Base-by-base conservation (phyloP, 2,113 vertebrate genomes). In the Carollia perspicillata region DNA sequence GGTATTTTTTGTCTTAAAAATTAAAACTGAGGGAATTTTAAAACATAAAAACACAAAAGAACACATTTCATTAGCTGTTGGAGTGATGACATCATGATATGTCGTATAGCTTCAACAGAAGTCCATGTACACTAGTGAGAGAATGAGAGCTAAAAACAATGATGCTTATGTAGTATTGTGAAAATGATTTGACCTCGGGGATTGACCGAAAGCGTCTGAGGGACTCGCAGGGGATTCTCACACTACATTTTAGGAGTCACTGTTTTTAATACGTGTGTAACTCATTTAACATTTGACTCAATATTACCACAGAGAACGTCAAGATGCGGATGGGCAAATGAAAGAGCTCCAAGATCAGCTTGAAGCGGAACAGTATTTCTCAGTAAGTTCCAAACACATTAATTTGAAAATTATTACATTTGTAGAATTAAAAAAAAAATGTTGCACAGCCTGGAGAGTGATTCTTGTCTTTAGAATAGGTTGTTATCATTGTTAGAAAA, bases 311-410 rank as follows among this genome's bases (percentile, higher is more conserved):
- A 99, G 99, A 98, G 99, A 99, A 97, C 98, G 99, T 28, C 99
- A 99, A 75, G 99, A 99, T 96, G 99, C 99, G 69, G 99, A 99
- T 49, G 99, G 99, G 18, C 99, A 99, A 97, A 99, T 99, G 99
- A 99, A 99, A 97, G 99, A 99, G 95, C 98, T 99, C 75, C 99
- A 99, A 97, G 99, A 99, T 96, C 99, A 99, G 96, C 98, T 99
- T 13, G 99, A 99, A 98, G 99, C 99, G 5, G 99, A 99, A 65
- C 99, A 99, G 87, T 99, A 99, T 98, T 99, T 99, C 98, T 99
- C 99, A 1, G 99, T 99, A 98, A 98, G 99, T 98, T 85, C 96
- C 33, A 33, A 47, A 44, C 9, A 77, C 9, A 5, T 93, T 86
- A 20, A 75, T 77, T 95, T 81, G 49, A 75, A 93, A 58, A 47